Conservation (phyloP, 1,140 invertebrate species). For the Drosophila azteca region DNA sequence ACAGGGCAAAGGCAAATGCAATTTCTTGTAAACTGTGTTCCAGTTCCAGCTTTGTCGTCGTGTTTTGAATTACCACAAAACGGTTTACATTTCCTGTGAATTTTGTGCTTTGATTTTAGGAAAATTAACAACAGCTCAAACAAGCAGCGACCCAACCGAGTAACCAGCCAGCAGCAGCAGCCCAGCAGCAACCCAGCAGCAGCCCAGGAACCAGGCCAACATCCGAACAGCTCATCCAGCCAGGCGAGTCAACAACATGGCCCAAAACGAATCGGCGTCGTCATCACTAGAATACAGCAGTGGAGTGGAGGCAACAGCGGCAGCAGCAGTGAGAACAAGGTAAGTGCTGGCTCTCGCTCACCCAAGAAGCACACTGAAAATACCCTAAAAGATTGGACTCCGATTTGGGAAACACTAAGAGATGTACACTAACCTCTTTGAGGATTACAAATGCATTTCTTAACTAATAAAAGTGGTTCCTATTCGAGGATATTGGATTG, state of each 20-base stretch:
- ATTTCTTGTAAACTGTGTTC: slow-evolving; percentile 55
- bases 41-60: slow-evolving; percentile 34
- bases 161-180: slow-evolving; percentile 48
- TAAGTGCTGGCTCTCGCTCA: background rate
- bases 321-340: slow-evolving; percentile 52
- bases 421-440: no score
- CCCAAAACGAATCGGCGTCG: slow-evolving; percentile 80
- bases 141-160: slow-evolving; percentile 42
- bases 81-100: slow-evolving; percentile 79
- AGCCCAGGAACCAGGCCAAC: slow-evolving; percentile 23
- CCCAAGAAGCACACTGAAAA: background rate
- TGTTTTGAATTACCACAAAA: slow-evolving; percentile 61
- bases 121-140: slow-evolving; percentile 82
- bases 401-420: no score
- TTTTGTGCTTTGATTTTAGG: slow-evolving; percentile 80
- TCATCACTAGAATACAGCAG: slow-evolving; percentile 63
- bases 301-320: slow-evolving; percentile 41
- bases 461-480: no score
- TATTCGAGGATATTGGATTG: no score
- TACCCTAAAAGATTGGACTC: slow-evolving; percentile 11
- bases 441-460: no score
- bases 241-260: slow-evolving; percentile 75
- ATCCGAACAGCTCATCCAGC: slow-evolving; percentile 24
- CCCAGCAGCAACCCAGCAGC: slow-evolving; percentile 33
- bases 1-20: slow-evolving; percentile 51